These are phyloP conservation scores for Bos javanicus DNA, from an alignment of 2,113 vertebrate genomes.

Conservation along the genomic window DNA sequence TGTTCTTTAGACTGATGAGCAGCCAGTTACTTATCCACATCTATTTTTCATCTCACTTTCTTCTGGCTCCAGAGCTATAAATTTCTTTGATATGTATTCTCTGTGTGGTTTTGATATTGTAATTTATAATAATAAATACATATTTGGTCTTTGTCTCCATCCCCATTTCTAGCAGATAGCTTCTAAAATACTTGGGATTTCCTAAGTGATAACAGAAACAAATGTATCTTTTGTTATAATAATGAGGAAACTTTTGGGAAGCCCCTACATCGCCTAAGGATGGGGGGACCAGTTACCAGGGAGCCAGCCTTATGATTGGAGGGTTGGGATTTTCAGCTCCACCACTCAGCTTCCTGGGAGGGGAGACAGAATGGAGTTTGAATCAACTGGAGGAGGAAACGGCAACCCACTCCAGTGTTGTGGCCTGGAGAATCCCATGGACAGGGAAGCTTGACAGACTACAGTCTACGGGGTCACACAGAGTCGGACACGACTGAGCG, in stretches of 20 bases:
- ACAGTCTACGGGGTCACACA: not conserved
- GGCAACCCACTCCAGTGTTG: not conserved
- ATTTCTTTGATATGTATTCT: not conserved
- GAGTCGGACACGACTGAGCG: not conserved
- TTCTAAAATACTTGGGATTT: not conserved
- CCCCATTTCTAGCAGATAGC: not conserved
- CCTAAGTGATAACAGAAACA: not conserved
- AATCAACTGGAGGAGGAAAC: not conserved
- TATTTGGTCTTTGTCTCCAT: not conserved
- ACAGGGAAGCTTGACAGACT: not conserved
- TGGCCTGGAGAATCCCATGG: not conserved
- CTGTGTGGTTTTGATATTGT: not conserved
- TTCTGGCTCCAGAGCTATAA: not conserved
- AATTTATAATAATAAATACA: not conserved
- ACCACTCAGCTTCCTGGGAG: not conserved
- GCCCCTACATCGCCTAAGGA: not conserved
- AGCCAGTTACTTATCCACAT: not conserved
- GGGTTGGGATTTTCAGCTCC: not conserved
- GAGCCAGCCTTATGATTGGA: not conserved
- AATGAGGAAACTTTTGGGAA: not conserved
- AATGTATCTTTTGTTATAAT: not conserved
- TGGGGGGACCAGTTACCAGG: not conserved
- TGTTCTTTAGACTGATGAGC: not conserved
- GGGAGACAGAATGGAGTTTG: not conserved
- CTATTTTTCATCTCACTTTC: not conserved